A percentile compares a stretch with the other conserved stretches of the same genome.
These are phyloP conservation scores for Saccostrea glomerata DNA, from an alignment of 1,140 invertebrate genomes.

Conservation along the genomic window DNA sequence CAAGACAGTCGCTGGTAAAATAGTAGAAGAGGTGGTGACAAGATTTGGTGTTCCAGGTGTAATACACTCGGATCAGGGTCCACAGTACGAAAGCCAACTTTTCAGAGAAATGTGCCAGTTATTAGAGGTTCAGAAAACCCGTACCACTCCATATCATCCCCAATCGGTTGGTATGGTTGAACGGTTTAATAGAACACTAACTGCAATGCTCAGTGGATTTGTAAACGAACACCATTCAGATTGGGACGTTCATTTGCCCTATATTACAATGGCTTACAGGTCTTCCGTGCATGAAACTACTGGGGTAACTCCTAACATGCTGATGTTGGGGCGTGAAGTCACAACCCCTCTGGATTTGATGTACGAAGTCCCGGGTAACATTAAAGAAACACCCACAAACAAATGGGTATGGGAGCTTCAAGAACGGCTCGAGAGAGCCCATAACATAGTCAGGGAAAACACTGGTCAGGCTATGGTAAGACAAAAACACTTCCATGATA, in stretches of 20 bases:
- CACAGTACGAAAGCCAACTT: constrained; percentile 62
- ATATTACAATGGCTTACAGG: constrained; percentile 55
- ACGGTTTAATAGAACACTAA: constrained; percentile 63
- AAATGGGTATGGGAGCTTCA: not conserved
- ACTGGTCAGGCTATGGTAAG: not conserved
- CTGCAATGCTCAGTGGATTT: constrained; percentile 49
- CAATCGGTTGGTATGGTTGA: constrained; percentile 64
- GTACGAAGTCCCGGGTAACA: not conserved
- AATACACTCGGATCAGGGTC: constrained; percentile 77
- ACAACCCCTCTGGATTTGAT: constrained; percentile 20
- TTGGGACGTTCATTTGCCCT: constrained; percentile 61
- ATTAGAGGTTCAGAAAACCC: constrained; percentile 61
- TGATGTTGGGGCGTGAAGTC: constrained; percentile 55
- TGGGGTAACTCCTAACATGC: constrained; percentile 50
- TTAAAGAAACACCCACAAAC: not conserved
- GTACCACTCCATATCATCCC: constrained; percentile 62
- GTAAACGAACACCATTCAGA: constrained; percentile 50
- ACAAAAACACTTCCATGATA: constrained; percentile 39
- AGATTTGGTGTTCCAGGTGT: constrained; percentile 36
- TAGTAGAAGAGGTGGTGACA: not conserved
- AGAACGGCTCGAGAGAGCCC: too few species aligned
- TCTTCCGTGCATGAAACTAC: constrained; percentile 53
- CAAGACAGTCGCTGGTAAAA: too few species aligned
- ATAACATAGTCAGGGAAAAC: not conserved
- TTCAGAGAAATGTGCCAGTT: constrained; percentile 57